These are phyloP conservation scores for Planiliza haematocheilus DNA, from an alignment of 2,113 vertebrate species.

Conservation along the genomic window DNA sequence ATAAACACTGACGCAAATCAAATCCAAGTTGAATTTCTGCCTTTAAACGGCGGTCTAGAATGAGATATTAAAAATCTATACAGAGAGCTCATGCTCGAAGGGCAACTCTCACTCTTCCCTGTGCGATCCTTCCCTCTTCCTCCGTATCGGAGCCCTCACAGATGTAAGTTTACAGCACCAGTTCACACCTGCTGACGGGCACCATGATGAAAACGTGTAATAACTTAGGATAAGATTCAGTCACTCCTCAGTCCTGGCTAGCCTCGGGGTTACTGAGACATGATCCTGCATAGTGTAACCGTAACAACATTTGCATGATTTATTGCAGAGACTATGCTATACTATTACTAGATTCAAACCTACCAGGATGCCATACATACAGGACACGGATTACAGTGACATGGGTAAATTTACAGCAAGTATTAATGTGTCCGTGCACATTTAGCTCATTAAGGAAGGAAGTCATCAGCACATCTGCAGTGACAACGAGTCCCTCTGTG, in stretches of 20 bases:
- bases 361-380: slow-evolving; percentile 27
- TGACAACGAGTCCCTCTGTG: slow-evolving; percentile 28
- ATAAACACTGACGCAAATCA: slow-evolving; percentile 28
- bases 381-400: slow-evolving; percentile 37
- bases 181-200: slow-evolving; percentile 20
- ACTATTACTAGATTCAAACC: slow-evolving; percentile 32
- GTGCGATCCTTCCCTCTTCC: background rate
- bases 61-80: slow-evolving; percentile 27
- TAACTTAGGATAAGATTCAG: slow-evolving; percentile 25
- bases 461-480: slow-evolving; percentile 1
- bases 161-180: slow-evolving; percentile 42
- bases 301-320: slow-evolving; percentile 26
- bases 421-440: background rate
- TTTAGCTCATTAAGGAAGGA: slow-evolving; percentile 29
- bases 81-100: slow-evolving; percentile 18
- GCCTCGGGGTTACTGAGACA: slow-evolving; percentile 21
- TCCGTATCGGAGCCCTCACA: background rate
- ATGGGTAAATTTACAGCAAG: slow-evolving; percentile 30
- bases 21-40: slow-evolving; percentile 27
- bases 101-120: background rate
- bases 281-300: slow-evolving; percentile 54
- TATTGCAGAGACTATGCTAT: slow-evolving; percentile 22
- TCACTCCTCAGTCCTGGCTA: slow-evolving; percentile 4
- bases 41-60: slow-evolving; percentile 16
- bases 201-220: slow-evolving; percentile 44